These are phyloP conservation scores for Leucozona laternaria DNA, from an alignment of 2,888 invertebrate species.

Conservation along the genomic window DNA sequence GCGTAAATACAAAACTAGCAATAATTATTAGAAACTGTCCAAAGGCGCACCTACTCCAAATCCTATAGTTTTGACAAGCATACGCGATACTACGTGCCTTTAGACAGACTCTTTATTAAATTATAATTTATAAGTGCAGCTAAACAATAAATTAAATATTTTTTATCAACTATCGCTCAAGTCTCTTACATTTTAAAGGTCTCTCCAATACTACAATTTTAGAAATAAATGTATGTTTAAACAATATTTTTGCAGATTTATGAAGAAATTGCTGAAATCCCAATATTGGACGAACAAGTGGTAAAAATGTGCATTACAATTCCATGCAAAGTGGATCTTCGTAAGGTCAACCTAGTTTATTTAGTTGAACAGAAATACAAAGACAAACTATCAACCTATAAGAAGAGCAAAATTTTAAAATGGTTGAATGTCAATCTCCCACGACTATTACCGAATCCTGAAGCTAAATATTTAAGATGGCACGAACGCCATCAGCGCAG, in stretches of 20 bases:
- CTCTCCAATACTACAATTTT: neutral
- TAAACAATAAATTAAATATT: too few relatives aligned
- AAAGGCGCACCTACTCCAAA: too few relatives aligned
- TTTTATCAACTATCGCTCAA: neutral
- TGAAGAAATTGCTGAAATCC: conserved; percentile 53
- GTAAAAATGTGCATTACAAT: conserved; percentile 19
- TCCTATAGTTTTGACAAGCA: too few relatives aligned
- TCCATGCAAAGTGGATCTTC: conserved; percentile 46
- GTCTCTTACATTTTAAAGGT: neutral
- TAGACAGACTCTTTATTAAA: too few relatives aligned
- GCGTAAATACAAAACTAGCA: neutral
- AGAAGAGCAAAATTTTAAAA: conserved; percentile 27
- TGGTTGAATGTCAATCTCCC: conserved; percentile 47
- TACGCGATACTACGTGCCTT: too few relatives aligned
- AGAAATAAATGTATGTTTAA: neutral
- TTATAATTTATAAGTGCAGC: too few relatives aligned
- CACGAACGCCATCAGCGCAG: conserved; percentile 7
- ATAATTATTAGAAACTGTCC: too few relatives aligned
- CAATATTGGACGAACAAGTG: conserved; percentile 13
- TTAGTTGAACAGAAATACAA: conserved; percentile 64
- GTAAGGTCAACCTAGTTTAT: conserved; percentile 44
- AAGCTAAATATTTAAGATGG: conserved; percentile 59
- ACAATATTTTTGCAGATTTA: conserved; percentile 36
- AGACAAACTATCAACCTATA: conserved; percentile 37
- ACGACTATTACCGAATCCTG: conserved; percentile 39